Percentiles rank a stretch among this genome's conserved stretches.
These are phyloP conservation scores for Oryctolagus cuniculus DNA, from an alignment of 2,113 vertebrate species.

Conservation along the genomic window DNA sequence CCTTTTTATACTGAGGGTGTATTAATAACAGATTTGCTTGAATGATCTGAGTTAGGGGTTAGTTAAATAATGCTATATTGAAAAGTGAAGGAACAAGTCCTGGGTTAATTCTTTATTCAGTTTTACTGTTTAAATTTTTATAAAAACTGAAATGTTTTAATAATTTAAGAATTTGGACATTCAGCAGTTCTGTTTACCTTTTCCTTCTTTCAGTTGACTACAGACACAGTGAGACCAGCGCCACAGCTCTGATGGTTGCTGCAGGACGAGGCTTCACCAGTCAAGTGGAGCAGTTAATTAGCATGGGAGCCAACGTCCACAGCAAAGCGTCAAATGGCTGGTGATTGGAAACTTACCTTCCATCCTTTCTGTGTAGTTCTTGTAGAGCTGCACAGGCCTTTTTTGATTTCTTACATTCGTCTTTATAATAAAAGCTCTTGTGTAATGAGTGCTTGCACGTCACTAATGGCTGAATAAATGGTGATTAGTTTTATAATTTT, in stretches of 20 bases:
- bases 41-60: conserved; percentile 13
- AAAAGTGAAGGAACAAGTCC: neutral
- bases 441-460: neutral
- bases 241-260: conserved; percentile 94
- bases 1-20: neutral
- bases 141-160: conserved; percentile 27
- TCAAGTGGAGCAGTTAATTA: conserved; percentile 95
- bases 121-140: conserved; percentile 36
- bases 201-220: conserved; percentile 92
- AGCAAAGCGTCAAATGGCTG: conserved; percentile 95
- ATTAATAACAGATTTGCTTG: neutral
- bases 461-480: conserved; percentile 40
- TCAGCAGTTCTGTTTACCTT: conserved; percentile 10
- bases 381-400: neutral
- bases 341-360: conserved; percentile 89
- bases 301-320: conserved; percentile 93
- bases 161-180: conserved; percentile 20
- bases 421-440: conserved; percentile 50
- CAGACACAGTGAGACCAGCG: conserved; percentile 94
- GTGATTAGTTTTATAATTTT: conserved; percentile 54
- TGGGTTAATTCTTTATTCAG: neutral
- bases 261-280: conserved; percentile 93
- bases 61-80: neutral
- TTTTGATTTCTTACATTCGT: conserved; percentile 43
- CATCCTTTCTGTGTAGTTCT: neutral